A percentile compares a stretch with the other conserved stretches of the same genome.
phyloP scores from a whole-genome alignment of 2,797 vertebrate species.

The Astyanax mexicanus region DNA sequence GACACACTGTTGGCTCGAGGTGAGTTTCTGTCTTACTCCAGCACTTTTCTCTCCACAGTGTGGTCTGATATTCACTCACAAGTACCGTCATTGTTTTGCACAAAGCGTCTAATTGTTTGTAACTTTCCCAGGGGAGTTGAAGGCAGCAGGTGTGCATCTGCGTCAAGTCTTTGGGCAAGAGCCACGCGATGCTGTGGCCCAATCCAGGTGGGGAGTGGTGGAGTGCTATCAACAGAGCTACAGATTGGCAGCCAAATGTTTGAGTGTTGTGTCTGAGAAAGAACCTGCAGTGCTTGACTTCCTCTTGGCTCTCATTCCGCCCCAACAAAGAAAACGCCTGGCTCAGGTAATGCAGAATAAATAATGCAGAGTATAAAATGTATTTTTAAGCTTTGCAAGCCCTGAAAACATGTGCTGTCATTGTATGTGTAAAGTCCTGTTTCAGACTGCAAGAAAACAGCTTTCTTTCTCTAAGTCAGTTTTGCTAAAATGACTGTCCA shows the following conservation, averaged over 20 bases:
- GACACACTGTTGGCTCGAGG: constrained; percentile 85
- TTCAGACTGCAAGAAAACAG: no score
- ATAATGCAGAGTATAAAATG: not conserved
- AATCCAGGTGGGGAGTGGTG: constrained; percentile 85
- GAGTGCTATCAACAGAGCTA: constrained; percentile 80
- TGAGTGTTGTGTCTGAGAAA: constrained; percentile 82
- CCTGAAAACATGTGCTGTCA: not conserved
- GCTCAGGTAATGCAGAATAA: constrained; percentile 79
- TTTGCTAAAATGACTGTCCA: no score
- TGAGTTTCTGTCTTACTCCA: constrained; percentile 59
- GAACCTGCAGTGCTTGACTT: constrained; percentile 77
- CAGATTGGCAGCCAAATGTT: constrained; percentile 71
- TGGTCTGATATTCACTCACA: not conserved
- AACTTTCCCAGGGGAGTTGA: constrained; percentile 74
- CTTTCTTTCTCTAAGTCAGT: no score
- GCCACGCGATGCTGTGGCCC: constrained; percentile 75
- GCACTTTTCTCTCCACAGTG: not conserved
- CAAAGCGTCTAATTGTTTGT: constrained; percentile 48
- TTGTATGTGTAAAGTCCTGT: no score
- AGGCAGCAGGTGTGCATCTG: constrained; percentile 81
- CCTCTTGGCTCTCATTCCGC: constrained; percentile 82
- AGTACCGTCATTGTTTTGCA: constrained; percentile 14
- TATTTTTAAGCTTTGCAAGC: not conserved
- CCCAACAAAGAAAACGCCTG: constrained; percentile 74
- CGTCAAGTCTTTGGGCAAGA: constrained; percentile 78